Evolutionary conservation across 2,888 invertebrate genomes (phyloP).

Genomic region (Ceramica pisi): DNA sequence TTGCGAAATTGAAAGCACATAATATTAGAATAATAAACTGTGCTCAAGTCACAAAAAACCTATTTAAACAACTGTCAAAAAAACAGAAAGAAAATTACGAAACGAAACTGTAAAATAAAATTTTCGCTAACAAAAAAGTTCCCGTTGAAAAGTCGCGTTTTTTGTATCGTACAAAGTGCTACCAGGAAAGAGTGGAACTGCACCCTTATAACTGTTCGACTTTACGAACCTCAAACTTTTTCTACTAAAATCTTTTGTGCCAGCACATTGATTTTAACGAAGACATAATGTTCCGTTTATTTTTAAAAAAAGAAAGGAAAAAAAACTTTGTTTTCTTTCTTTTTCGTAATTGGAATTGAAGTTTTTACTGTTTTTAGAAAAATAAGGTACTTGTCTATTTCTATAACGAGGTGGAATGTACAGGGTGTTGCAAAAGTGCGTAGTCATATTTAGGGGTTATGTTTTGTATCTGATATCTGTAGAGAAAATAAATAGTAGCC

Average conservation of each 20-base stretch:
- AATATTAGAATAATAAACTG: conserved; percentile 15
- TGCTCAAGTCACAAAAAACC: not conserved
- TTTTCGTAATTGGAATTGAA: conserved; percentile 47
- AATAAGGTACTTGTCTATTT: conserved; percentile 45
- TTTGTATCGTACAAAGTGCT: conserved; percentile 20
- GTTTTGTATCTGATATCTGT: too few relatives aligned
- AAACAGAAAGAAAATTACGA: not conserved
- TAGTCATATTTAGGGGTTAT: too few relatives aligned
- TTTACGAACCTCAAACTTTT: conserved; percentile 27
- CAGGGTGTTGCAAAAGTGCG: too few relatives aligned
- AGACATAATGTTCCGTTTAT: conserved; percentile 27
- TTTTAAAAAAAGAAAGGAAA: not conserved
- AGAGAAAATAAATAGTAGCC: too few relatives aligned
- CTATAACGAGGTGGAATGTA: conserved; percentile 41
- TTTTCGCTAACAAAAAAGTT: conserved; percentile 22
- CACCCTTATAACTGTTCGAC: conserved; percentile 37
- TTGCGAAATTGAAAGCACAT: conserved; percentile 8
- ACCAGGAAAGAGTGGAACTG: conserved; percentile 17
- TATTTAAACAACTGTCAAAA: conserved; percentile 6
- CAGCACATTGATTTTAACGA: conserved; percentile 33
- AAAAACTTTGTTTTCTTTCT: conserved; percentile 10
- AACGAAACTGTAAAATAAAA: conserved; percentile 28
- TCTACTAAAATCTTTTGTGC: conserved; percentile 17
- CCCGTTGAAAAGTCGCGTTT: conserved; percentile 15
- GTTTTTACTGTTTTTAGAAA: conserved; percentile 55